Evolutionary conservation across 2,888 invertebrate genomes (phyloP).

Genomic region (Lobophora halterata): DNA sequence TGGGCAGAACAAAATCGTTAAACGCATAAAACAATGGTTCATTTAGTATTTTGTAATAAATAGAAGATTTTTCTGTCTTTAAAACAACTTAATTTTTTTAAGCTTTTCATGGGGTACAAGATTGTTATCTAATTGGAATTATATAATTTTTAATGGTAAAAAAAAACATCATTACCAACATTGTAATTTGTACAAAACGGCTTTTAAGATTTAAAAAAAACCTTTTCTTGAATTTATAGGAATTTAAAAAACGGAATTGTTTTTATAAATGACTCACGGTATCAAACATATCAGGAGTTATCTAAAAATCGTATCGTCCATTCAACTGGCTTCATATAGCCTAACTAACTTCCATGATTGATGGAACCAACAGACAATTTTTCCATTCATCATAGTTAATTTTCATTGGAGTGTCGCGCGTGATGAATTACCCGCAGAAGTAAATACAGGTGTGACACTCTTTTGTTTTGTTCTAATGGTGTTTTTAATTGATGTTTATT

Average conservation of each 20-base stretch:
- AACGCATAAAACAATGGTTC: neutral
- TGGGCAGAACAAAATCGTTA: slow-evolving; percentile 17
- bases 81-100: too few relatives aligned
- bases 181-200: too few relatives aligned
- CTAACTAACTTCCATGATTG: slow-evolving; percentile 67
- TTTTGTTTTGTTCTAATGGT: slow-evolving; percentile 45
- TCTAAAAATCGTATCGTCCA: slow-evolving; percentile 39
- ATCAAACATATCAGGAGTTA: neutral
- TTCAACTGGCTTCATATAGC: slow-evolving; percentile 39
- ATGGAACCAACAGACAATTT: slow-evolving; percentile 63
- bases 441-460: slow-evolving; percentile 46
- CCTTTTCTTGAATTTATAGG: too few relatives aligned
- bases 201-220: too few relatives aligned
- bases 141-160: too few relatives aligned
- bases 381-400: slow-evolving; percentile 78
- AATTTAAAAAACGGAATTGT: too few relatives aligned
- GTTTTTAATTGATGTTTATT: slow-evolving; percentile 14
- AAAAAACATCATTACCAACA: too few relatives aligned
- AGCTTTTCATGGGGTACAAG: too few relatives aligned
- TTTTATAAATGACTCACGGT: too few relatives aligned
- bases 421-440: slow-evolving; percentile 53
- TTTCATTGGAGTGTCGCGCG: slow-evolving; percentile 70
- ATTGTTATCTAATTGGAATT: too few relatives aligned
- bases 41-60: too few relatives aligned
- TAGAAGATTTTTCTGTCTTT: too few relatives aligned